These are phyloP conservation scores for Chrysomela aeneicollis DNA, from an alignment of 2,888 invertebrate genomes.

Conservation along the genomic window DNA sequence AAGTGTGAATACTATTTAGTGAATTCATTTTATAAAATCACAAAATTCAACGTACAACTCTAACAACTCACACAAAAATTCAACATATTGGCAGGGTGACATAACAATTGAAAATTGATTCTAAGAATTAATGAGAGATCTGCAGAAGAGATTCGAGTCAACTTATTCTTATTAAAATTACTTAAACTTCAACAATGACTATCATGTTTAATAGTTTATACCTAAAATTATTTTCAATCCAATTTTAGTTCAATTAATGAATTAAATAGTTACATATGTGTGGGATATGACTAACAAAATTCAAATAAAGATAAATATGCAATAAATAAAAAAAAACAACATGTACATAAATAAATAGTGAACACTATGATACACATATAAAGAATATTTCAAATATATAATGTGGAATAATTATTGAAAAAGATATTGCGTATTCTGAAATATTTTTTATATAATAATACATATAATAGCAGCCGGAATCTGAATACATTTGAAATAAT, in stretches of 20 bases:
- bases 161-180: slow-evolving; percentile 48
- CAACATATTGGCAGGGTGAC: slow-evolving; percentile 46
- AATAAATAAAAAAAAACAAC: slow-evolving; percentile 10
- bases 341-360: slow-evolving; percentile 1
- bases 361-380: slow-evolving; percentile 1
- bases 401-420: neutral
- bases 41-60: slow-evolving; percentile 61
- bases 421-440: neutral
- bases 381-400: slow-evolving; percentile 18
- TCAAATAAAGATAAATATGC: slow-evolving; percentile 27
- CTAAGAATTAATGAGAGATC: slow-evolving; percentile 33
- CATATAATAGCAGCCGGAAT: neutral
- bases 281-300: slow-evolving; percentile 10
- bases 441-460: neutral
- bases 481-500: neutral
- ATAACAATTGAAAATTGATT: slow-evolving; percentile 39
- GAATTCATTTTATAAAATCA: slow-evolving; percentile 59
- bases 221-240: slow-evolving; percentile 44
- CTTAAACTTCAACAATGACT: slow-evolving; percentile 49
- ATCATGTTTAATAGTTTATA: slow-evolving; percentile 41
- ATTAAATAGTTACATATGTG: slow-evolving; percentile 33
- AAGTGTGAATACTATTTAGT: slow-evolving; percentile 22
- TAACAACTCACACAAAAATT: slow-evolving; percentile 60
- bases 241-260: slow-evolving; percentile 35
- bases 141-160: slow-evolving; percentile 34